phyloP scores from a whole-genome alignment of 2,113 vertebrate species.

The Pelecanus crispus region DNA sequence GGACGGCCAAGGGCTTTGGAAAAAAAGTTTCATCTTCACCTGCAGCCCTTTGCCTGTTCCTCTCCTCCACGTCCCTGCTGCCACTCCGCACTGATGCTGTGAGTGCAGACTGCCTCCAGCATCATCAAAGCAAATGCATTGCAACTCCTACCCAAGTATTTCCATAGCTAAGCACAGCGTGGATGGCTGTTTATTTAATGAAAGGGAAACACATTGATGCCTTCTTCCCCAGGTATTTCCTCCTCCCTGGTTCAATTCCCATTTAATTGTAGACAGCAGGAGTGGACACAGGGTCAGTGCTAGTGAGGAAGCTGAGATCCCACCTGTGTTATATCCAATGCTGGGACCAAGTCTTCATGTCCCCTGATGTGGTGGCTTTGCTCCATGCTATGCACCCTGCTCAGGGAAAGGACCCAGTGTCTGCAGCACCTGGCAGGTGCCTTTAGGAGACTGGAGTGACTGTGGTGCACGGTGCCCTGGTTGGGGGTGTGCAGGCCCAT shows the following conservation, averaged over 20 bases:
- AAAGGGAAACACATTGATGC: neutral
- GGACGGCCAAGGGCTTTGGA: neutral
- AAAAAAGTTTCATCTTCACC: neutral
- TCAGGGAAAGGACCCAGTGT: neutral
- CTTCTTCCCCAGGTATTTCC: neutral
- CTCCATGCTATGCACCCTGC: fast-evolving
- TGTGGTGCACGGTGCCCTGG: fast-evolving
- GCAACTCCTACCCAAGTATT: neutral
- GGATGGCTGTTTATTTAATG: neutral
- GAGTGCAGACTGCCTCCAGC: neutral
- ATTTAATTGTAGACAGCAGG: neutral
- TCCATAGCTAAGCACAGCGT: neutral
- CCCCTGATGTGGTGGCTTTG: neutral
- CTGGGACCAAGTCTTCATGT: neutral
- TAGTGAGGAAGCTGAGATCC: no score
- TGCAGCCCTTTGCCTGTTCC: fast-evolving
- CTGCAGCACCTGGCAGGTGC: fast-evolving
- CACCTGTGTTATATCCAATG: fast-evolving
- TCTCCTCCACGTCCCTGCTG: fast-evolving
- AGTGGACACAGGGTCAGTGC: fast-evolving
- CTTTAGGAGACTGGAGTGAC: fast-evolving
- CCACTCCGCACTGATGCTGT: fast-evolving
- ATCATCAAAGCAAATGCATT: neutral
- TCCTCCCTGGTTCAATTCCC: neutral
- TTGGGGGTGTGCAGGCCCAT: fast-evolving